Conservation (phyloP, 2,888 invertebrate species). For the Himalopsyche anomala region DNA sequence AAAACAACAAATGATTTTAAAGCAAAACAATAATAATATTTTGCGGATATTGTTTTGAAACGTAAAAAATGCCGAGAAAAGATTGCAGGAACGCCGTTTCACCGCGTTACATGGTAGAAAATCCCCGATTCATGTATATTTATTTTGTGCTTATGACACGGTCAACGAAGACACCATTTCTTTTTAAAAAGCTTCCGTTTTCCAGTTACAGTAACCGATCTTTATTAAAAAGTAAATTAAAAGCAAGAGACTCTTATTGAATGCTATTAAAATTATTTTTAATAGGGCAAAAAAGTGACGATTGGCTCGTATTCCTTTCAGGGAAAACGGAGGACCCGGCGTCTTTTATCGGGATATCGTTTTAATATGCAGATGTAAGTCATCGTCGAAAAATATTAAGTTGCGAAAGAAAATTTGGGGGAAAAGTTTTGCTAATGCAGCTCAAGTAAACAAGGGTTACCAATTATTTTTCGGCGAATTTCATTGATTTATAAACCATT, state of each 20-base stretch:
- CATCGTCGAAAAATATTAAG: background rate
- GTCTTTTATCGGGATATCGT: background rate
- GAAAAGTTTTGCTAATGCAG: background rate
- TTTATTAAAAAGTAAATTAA: background rate
- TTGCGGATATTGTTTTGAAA: too few relatives aligned
- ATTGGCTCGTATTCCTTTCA: background rate
- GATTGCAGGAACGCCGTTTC: too few relatives aligned
- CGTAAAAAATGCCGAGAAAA: too few relatives aligned
- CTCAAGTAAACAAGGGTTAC: background rate
- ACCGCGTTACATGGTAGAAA: too few relatives aligned
- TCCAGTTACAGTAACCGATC: background rate
- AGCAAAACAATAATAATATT: too few relatives aligned
- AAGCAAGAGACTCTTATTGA: background rate
- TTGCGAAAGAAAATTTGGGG: background rate
- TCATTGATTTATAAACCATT: background rate
- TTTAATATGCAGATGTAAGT: constrained; percentile 27
- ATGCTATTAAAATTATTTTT: background rate
- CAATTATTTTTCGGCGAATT: background rate
- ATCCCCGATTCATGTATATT: too few relatives aligned
- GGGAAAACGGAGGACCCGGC: background rate
- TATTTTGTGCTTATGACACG: too few relatives aligned
- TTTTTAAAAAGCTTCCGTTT: background rate
- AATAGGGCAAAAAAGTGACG: background rate
- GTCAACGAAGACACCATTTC: background rate
- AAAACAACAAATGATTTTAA: too few relatives aligned